These are phyloP conservation scores for Stenodera caucasica DNA, from an alignment of 2,888 invertebrate genomes.

Conservation along the genomic window DNA sequence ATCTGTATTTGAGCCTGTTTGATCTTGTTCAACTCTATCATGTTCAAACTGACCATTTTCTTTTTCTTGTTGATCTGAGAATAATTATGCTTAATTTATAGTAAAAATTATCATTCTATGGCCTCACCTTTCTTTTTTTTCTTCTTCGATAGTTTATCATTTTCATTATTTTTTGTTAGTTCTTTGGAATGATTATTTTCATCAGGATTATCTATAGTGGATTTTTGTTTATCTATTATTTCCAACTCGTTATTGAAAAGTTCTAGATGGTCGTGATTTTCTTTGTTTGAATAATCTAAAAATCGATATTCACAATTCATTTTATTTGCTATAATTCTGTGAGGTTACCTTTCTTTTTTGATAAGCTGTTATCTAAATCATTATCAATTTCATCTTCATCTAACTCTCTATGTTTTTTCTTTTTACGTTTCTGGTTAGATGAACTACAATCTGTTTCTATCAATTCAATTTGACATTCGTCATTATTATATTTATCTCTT, in stretches of 20 bases:
- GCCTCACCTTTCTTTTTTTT: too few species aligned
- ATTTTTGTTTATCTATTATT: background rate
- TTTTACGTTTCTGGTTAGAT: background rate
- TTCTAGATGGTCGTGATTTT: too few species aligned
- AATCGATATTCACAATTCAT: background rate
- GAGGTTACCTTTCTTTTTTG: background rate
- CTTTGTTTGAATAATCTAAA: too few species aligned
- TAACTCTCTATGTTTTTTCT: background rate
- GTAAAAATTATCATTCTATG: too few species aligned
- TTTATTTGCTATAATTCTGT: background rate
- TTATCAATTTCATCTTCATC: background rate
- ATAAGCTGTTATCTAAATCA: background rate
- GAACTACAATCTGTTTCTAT: background rate
- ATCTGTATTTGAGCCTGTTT: too few species aligned
- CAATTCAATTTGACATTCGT: background rate
- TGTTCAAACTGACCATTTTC: too few species aligned
- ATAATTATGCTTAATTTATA: too few species aligned
- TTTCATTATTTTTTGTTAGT: background rate
- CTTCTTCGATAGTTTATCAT: too few species aligned
- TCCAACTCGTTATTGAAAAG: too few species aligned
- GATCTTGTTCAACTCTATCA: too few species aligned
- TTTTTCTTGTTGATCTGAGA: too few species aligned
- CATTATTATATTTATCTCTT: background rate
- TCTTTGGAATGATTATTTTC: background rate
- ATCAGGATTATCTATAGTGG: background rate